Conservation (phyloP, 2,797 vertebrate genomes). For the Mus caroli region DNA sequence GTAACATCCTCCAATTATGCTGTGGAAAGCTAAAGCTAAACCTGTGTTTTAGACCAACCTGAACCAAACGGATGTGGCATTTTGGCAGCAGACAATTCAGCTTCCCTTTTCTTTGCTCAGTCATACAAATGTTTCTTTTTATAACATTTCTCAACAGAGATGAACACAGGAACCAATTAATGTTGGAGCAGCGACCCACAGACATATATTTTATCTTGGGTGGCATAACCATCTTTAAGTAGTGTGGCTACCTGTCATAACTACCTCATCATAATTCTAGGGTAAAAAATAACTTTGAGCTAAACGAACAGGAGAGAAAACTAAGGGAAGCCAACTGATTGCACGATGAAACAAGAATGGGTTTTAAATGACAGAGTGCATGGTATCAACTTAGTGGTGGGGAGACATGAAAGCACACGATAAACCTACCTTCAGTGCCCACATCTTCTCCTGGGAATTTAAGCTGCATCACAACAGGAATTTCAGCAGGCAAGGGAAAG, state of each 20-base stretch:
- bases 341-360: background rate
- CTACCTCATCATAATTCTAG: conserved; percentile 30
- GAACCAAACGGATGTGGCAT: background rate
- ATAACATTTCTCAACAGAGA: background rate
- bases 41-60: background rate
- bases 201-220: background rate
- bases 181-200: background rate
- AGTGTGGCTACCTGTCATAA: conserved; percentile 4
- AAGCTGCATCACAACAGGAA: background rate
- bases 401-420: conserved; percentile 5
- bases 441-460: background rate
- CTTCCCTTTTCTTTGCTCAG: background rate
- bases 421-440: background rate
- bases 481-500: conserved; percentile 52
- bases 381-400: background rate
- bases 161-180: background rate
- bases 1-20: conserved; percentile 17
- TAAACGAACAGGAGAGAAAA: conserved; percentile 34
- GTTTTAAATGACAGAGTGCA: background rate
- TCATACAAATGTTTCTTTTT: background rate
- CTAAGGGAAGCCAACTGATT: background rate
- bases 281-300: conserved; percentile 40
- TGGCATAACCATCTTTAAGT: background rate
- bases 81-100: background rate
- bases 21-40: conserved; percentile 14